A percentile compares a stretch with the other conserved stretches of the same genome.
Conservation (phyloP, 2,888 invertebrate species). For the Neoaliturus tenellus region DNA sequence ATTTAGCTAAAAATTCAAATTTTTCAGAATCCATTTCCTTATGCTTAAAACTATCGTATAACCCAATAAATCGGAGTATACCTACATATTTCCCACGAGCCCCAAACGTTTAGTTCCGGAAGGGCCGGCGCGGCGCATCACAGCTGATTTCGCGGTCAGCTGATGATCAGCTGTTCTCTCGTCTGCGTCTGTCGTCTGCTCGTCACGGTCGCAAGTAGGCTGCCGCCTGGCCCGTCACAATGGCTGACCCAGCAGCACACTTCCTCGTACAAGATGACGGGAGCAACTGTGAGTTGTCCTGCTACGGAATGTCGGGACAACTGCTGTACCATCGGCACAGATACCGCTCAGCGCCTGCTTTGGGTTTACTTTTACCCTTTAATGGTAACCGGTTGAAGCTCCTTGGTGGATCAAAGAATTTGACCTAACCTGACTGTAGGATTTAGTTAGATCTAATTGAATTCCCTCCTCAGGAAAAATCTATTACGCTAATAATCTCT, state of each 20-base stretch:
- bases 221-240: background rate
- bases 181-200: background rate
- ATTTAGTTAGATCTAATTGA: too few species aligned
- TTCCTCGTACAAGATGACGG: background rate
- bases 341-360: background rate
- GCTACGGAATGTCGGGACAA: background rate
- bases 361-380: background rate
- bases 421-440: too few species aligned
- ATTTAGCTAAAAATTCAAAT: too few species aligned
- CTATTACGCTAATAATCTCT: too few species aligned
- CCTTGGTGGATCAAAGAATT: too few species aligned
- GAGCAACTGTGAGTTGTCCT: background rate
- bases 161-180: slow-evolving; percentile 31
- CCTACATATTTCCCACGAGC: too few species aligned
- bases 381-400: too few species aligned
- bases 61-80: too few species aligned
- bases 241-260: slow-evolving; percentile 29
- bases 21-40: too few species aligned
- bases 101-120: too few species aligned
- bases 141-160: slow-evolving; percentile 16
- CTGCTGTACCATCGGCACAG: background rate
- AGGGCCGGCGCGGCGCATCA: background rate
- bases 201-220: slow-evolving; percentile 3
- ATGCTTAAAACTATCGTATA: too few species aligned
- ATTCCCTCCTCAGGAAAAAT: too few species aligned